Conservation (phyloP, 2,113 vertebrate species). For the Ovis canadensis region DNA sequence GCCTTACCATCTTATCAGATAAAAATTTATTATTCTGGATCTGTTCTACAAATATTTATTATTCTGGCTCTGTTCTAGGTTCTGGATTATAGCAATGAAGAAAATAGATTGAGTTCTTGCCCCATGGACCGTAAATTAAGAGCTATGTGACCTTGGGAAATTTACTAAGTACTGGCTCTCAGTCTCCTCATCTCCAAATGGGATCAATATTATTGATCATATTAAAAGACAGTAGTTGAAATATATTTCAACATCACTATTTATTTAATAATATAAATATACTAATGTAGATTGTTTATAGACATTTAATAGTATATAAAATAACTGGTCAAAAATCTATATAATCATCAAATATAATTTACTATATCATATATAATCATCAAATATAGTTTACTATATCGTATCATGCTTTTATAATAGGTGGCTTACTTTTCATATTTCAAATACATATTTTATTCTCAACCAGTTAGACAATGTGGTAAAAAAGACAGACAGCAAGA, state of each 20-base stretch:
- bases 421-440: constrained; percentile 24
- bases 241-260: background rate
- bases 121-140: background rate
- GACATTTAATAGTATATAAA: background rate
- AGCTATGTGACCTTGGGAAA: background rate
- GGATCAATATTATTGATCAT: background rate
- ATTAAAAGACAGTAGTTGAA: background rate
- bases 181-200: background rate
- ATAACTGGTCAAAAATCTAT: background rate
- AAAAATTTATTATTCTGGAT: background rate
- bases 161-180: background rate
- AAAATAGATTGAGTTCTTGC: background rate
- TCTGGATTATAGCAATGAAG: background rate
- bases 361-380: background rate
- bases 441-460: background rate
- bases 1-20: background rate
- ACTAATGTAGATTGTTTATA: background rate
- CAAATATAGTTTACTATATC: background rate
- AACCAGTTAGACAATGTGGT: background rate
- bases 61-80: background rate
- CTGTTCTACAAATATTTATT: background rate
- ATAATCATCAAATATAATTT: background rate
- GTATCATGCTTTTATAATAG: background rate
- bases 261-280: background rate
- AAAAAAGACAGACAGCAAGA: background rate